Evolutionary conservation across 2,113 vertebrate species (phyloP), one percentile per base, ranked within the genome.

Genomic region (Saccopteryx bilineata): DNA sequence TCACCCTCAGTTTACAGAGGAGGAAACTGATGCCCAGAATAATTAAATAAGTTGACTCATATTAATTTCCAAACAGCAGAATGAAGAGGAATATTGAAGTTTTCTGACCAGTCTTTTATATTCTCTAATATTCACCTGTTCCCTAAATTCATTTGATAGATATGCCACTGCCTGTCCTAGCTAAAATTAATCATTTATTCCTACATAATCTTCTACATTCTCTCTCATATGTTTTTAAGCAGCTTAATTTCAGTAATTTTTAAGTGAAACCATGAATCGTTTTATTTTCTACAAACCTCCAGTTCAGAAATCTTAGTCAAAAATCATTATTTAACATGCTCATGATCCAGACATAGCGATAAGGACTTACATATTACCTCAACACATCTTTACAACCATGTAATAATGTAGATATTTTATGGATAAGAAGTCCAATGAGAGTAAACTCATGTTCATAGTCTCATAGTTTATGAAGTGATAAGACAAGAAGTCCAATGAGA

Each of bases 11-110:
- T 90, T 91, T 93, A 71, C 19, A 78, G 31, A 31, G 15, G 31
- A 89, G 56, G 33, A 92, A 92, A 66, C 17, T 21, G 13, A 69
- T 93, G 61, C 52, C 79, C 68, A 89, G 17, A 93, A 60, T 66
- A 86, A 61, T 50, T 61, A 74, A 87, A 81, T 75, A 85, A 46
- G 21, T 91, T 75, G 65, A 31, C 15, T 1, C 61, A 33, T 69
- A 74, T 81, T 48, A 17, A 48, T 76, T 56, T 13, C 65, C 52
- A 74, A 68, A 65, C 2, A 88, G 50, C 54, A 93, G 28, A 88
- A 54, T 19, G 23, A 58, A 58, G 14, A 58, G 10, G 1, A 1
- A 9, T 15, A 7, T 11, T 33, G 4, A 39, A 7, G 26, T 63
- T 80, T 71, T 85, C 39, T 71, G 4, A 46, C n/a, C 3, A 17